Conservation (phyloP, 2,113 vertebrate genomes). For the Erinaceus europaeus region DNA sequence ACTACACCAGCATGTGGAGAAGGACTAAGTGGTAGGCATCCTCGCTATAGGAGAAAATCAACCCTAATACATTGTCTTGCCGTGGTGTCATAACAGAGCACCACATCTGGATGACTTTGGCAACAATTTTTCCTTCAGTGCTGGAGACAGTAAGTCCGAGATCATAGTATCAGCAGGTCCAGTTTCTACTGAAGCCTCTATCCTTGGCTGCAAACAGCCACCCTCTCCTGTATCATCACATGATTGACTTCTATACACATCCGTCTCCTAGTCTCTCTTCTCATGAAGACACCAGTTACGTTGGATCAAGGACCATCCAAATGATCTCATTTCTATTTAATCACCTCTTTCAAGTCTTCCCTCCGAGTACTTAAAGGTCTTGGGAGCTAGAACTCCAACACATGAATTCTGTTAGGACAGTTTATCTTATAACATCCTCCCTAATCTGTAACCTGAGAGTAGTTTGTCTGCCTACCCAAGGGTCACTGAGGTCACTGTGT, state of each 20-base stretch:
- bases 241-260: too few species aligned
- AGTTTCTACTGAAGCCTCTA: too few species aligned
- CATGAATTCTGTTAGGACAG: neutral
- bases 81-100: too few species aligned
- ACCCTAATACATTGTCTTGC: neutral
- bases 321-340: neutral
- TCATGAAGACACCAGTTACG: too few species aligned
- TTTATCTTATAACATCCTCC: neutral
- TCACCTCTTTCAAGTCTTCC: neutral
- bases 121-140: neutral
- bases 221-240: too few species aligned
- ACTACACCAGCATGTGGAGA: neutral
- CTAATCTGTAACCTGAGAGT: too few species aligned
- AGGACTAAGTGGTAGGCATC: neutral
- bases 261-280: too few species aligned
- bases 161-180: too few species aligned
- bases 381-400: too few species aligned
- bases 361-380: too few species aligned
- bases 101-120: too few species aligned
- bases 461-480: accelerated
- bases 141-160: too few species aligned
- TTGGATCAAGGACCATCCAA: neutral
- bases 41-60: neutral
- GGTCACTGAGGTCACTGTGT: neutral
- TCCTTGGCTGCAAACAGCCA: neutral